These are phyloP conservation scores for Solen grandis DNA, from an alignment of 1,140 invertebrate genomes.

Conservation along the genomic window DNA sequence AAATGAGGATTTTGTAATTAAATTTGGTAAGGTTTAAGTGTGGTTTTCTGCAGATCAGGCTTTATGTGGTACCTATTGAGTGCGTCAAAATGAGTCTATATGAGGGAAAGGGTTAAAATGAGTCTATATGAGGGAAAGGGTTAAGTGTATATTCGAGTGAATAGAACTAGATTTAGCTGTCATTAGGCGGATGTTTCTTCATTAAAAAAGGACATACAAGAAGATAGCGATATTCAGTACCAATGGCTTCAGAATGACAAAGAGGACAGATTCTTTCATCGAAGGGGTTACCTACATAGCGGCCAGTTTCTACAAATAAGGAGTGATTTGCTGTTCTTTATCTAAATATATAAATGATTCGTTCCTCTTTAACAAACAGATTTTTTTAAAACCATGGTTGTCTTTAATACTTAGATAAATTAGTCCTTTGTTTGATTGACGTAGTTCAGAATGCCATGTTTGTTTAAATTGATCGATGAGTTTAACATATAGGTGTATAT, in stretches of 20 bases:
- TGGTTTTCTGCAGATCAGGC: too few species aligned
- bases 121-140: too few species aligned
- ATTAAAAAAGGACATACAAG: background rate
- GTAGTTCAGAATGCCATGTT: background rate
- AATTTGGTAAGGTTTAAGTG: too few species aligned
- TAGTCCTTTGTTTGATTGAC: background rate
- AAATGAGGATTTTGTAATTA: too few species aligned
- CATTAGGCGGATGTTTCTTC: too few species aligned
- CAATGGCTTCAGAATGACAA: background rate
- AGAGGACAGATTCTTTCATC: background rate
- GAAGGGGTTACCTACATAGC: background rate
- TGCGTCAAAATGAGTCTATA: too few species aligned
- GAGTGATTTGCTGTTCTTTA: background rate
- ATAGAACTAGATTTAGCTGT: too few species aligned
- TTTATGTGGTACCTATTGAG: too few species aligned
- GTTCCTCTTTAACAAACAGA: background rate
- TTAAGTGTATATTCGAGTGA: too few species aligned
- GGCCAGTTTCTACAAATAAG: background rate
- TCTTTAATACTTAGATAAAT: background rate
- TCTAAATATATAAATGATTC: background rate
- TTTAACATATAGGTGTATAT: background rate
- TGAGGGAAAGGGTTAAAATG: too few species aligned
- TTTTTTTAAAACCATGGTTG: background rate
- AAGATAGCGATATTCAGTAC: background rate
- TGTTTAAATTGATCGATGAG: background rate